Evolutionary conservation across 2,888 invertebrate genomes (phyloP), one percentile per base, ranked within the genome.

Genomic region (Agonum fuliginosum): DNA sequence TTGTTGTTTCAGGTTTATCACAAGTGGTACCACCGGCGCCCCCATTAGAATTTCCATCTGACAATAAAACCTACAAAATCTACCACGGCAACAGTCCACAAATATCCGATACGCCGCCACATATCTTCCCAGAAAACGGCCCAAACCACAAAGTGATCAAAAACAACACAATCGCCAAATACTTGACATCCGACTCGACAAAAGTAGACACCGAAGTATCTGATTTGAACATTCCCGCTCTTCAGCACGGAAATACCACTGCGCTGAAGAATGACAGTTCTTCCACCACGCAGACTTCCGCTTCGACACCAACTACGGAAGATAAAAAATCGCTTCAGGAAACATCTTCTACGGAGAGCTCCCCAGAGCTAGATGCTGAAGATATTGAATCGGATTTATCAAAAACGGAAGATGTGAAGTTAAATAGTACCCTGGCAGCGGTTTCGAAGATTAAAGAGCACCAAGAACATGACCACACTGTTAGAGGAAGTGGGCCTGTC

Each of bases 21-120:
- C 58, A n/a, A n/a, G n/a, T n/a, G n/a, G n/a, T 43, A 3, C 43
- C 43, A 43, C n/a, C 43, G n/a, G 12, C 43, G n/a, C 62, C 48
- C 1, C 81, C 81, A 1, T 41, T 70, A 2, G 67, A 78, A 2
- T 81, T 81, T 24, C 81, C 87, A 1, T 88, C 88, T 82, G 89
- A 89, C 81, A 89, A 88, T 83, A 88, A 88, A 78, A 86, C 88
- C 62, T 89, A 89, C 83, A 89, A 88, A 80, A 88, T 88, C 20
- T 81, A 88, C 74, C 87, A 88, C 80, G 88, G 88, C 6, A 89
- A 89, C 80, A 88, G 87, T 6, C 3, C 67, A 3, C 30, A 34
- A 14, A 20, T 34, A 43, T 30, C 43, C 46, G 43, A 48, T 54
- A 62, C 74, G 1, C 79, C 79, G 3, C 58, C 58, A 17, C 51